phyloP scores from a whole-genome alignment of 1,140 invertebrate genomes.

The Agrypnia vestita region DNA sequence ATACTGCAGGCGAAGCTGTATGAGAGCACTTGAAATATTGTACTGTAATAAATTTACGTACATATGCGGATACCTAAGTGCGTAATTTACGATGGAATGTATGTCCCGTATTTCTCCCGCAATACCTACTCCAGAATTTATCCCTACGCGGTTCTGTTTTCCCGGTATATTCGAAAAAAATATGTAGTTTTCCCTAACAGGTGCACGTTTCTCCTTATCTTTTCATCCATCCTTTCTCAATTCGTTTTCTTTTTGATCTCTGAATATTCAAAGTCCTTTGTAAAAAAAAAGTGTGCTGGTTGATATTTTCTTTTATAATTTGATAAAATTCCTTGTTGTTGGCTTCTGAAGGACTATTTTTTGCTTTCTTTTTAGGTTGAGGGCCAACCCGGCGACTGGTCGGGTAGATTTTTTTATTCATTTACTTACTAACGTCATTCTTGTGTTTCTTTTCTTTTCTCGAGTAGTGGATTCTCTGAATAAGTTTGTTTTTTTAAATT shows the following conservation, averaged over 20 bases:
- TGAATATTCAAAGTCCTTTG: constrained; percentile 43
- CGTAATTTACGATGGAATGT: no score
- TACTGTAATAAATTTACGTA: no score
- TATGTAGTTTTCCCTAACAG: constrained; percentile 37
- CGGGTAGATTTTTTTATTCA: neutral
- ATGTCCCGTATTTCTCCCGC: neutral
- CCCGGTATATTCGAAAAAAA: constrained; percentile 16
- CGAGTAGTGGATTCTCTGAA: no score
- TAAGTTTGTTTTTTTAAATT: no score
- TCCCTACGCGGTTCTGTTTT: neutral
- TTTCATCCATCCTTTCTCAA: constrained; percentile 20
- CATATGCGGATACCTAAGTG: no score
- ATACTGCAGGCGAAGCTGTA: no score
- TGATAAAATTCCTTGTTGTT: constrained; percentile 38
- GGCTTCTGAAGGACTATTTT: constrained; percentile 10
- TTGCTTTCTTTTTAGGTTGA: constrained; percentile 15
- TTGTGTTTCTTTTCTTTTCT: neutral
- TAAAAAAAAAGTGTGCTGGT: constrained; percentile 3
- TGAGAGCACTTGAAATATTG: no score
- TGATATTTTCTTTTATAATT: constrained; percentile 38
- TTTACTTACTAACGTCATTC: neutral
- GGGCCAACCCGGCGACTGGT: neutral
- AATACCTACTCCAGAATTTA: neutral
- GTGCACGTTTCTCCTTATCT: constrained; percentile 33
- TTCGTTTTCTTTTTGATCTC: constrained; percentile 41